Conservation (phyloP, 2,888 invertebrate genomes). For the Phrixothrix hirtus region DNA sequence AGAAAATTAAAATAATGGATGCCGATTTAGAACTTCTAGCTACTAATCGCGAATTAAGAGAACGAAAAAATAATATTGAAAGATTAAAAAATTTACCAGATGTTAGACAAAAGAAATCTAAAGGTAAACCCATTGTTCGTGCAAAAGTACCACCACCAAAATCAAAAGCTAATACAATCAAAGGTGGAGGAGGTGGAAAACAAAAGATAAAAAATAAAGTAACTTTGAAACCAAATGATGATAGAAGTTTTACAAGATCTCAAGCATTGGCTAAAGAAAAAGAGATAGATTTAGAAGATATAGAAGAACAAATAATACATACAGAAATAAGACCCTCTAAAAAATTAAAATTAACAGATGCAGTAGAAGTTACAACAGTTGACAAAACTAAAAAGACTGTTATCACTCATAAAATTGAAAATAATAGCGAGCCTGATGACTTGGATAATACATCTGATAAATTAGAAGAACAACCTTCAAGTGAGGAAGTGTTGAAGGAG, state of each 20-base stretch:
- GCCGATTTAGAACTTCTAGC: conserved; percentile 2
- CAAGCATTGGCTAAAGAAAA: conserved; percentile 1
- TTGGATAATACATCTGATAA: conserved; percentile 1
- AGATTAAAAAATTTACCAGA: not conserved
- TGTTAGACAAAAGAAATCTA: not conserved
- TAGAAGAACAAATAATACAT: conserved; percentile 17
- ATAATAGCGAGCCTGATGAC: not conserved
- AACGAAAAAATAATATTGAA: conserved; percentile 3
- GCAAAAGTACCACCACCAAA: not conserved
- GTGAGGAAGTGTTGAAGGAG: conserved; percentile 13
- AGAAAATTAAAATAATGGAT: not conserved
- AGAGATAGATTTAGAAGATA: conserved; percentile 6
- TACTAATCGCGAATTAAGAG: conserved; percentile 9
- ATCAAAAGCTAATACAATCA: not conserved
- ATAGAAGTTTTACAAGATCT: not conserved
- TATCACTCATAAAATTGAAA: not conserved
- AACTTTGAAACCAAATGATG: not conserved
- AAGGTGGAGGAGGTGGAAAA: not conserved
- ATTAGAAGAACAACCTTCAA: conserved; percentile 4
- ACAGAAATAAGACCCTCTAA: conserved; percentile 4
- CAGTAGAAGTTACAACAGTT: not conserved
- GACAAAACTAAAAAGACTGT: conserved; percentile 2
- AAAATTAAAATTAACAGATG: conserved; percentile 7
- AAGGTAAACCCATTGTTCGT: no score
- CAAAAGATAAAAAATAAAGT: not conserved